Evolutionary conservation across 2,797 vertebrate species (phyloP).

Genomic region (Lindbergichthys nudifrons): DNA sequence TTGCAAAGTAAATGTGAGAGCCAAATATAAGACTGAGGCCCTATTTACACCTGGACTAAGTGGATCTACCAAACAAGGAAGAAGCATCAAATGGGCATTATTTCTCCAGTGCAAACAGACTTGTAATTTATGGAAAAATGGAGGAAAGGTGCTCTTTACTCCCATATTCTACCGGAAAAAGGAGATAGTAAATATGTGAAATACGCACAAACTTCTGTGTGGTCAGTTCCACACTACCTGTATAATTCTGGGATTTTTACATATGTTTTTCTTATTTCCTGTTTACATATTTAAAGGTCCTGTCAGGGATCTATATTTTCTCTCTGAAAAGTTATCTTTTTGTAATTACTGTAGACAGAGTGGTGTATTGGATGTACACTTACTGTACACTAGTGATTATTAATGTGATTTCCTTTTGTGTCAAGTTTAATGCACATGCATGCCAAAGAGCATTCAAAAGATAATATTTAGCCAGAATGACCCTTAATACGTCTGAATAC

Average conservation of each 20-base stretch:
- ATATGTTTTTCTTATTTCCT: constrained; percentile 65
- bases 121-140: neutral
- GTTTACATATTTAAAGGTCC: constrained; percentile 64
- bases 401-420: constrained; percentile 54
- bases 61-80: neutral
- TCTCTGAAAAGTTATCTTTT: constrained; percentile 57
- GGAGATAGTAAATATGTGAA: neutral
- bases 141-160: constrained; percentile 11
- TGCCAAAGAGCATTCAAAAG: constrained; percentile 59
- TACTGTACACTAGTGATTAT: constrained; percentile 47
- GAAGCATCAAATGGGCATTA: neutral
- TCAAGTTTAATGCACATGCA: constrained; percentile 63
- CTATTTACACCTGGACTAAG: neutral
- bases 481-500: constrained; percentile 21
- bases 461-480: constrained; percentile 41
- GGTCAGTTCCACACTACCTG: constrained; percentile 31
- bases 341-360: constrained; percentile 61
- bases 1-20: neutral
- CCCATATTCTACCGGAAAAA: neutral
- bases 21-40: constrained; percentile 4
- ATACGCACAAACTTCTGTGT: neutral
- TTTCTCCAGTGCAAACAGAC: neutral
- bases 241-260: constrained; percentile 64
- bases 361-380: constrained; percentile 48
- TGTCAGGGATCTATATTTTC: constrained; percentile 48